Percentiles rank a stretch among this genome's conserved stretches.
phyloP scores from a whole-genome alignment of 2,888 invertebrate genomes.

The Synergus laeviventris region DNA sequence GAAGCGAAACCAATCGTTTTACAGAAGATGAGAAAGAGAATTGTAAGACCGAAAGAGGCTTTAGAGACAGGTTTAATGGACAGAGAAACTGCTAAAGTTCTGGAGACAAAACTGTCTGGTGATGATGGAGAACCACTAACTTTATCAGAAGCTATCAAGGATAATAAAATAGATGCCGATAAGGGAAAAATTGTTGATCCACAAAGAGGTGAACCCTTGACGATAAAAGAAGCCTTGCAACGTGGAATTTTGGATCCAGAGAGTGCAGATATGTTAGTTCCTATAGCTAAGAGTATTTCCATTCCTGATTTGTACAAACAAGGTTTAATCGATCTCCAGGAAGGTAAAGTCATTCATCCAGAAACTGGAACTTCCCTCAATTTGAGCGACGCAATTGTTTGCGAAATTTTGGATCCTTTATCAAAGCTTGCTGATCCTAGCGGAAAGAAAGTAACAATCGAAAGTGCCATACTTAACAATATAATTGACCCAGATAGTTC shows the following conservation, averaged over 20 bases:
- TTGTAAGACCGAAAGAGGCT: slow-evolving; percentile 87
- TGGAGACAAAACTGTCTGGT: slow-evolving; percentile 83
- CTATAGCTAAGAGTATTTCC: slow-evolving; percentile 87
- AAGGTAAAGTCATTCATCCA: slow-evolving; percentile 89
- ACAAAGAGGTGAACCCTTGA: slow-evolving; percentile 86
- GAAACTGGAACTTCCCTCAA: slow-evolving; percentile 89
- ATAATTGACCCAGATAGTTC: slow-evolving; percentile 85
- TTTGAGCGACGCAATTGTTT: slow-evolving; percentile 89
- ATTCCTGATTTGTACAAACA: slow-evolving; percentile 90
- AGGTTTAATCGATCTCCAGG: slow-evolving; percentile 87
- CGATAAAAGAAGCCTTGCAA: slow-evolving; percentile 89
- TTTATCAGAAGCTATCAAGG: slow-evolving; percentile 86
- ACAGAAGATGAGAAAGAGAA: slow-evolving; percentile 87
- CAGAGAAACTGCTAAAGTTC: slow-evolving; percentile 83
- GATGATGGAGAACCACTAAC: slow-evolving; percentile 80
- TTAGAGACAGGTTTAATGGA: slow-evolving; percentile 88
- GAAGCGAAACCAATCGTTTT: slow-evolving; percentile 83
- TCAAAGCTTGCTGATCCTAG: slow-evolving; percentile 82
- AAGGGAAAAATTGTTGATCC: slow-evolving; percentile 90
- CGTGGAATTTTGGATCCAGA: slow-evolving; percentile 89
- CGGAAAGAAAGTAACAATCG: slow-evolving; percentile 83
- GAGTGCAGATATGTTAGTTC: slow-evolving; percentile 86
- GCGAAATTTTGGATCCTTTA: slow-evolving; percentile 91
- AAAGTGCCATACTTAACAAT: slow-evolving; percentile 85
- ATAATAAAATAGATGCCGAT: slow-evolving; percentile 84